Evolutionary conservation across 2,113 vertebrate species (phyloP), one percentile per base, ranked within the genome.

Genomic region (Etheostoma cragini): DNA sequence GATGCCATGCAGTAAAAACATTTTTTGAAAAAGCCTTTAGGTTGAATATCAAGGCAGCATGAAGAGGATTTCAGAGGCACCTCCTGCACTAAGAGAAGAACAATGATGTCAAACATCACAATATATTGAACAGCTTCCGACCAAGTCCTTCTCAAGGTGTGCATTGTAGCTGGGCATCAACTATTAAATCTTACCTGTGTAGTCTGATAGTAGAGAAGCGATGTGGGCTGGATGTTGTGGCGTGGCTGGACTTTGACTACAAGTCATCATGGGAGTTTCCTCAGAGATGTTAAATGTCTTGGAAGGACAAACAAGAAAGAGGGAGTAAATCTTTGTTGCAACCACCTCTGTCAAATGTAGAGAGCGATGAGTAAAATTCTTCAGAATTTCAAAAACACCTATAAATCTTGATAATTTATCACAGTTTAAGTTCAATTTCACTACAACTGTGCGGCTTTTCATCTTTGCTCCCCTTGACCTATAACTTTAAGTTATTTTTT

Each of bases 241-340:
- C 17, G 11, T 12, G 6, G 52, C 21, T 60, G 76, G 61, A 56
- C 19, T 78, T 24, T 77, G 82, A 50, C 26, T 68, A 5, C 26
- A 14, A 61, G 22, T 4, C 71, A 74, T 78, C 71, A 81, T 85
- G 24, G 84, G 78, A 38, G 56, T 62, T 76, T 86, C 76, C 74
- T 92, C 90, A 42, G 15, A 61, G 6, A 79, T 45, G 12, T 16
- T 54, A 1, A 85, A 54, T 45, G 14, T 72, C 91, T 92, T 78
- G n/a, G 54, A 78, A 76, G 45, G n/a, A 57, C 35, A 80, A 68
- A 66, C 1, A 72, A 73, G 3, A 63, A 15, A 35, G 1, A 30
- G 0, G 5, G 61, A 5, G 16, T 77, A 0, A 73, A 52, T 53
- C 22, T 16, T 19, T 60, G 19, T 45, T 17, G 4, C 16, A 30